Evolutionary conservation across 2,113 vertebrate genomes (phyloP).

Genomic region (Megaceryle torquata): DNA sequence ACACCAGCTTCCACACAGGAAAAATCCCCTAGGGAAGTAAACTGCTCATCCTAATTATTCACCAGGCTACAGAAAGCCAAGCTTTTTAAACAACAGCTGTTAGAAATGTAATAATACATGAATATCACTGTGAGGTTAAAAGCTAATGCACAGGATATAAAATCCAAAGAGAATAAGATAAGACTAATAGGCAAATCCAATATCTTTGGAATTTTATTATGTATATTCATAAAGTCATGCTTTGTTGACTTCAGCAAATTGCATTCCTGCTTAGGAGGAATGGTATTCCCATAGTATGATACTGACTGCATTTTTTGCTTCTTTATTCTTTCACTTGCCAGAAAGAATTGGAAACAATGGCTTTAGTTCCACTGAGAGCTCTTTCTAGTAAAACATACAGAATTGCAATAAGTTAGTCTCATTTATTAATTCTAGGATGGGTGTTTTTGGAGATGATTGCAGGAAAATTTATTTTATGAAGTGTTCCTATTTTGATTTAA

Average conservation of each 20-base stretch:
- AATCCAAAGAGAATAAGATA: not conserved
- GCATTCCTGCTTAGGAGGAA: not conserved
- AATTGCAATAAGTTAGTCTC: not conserved
- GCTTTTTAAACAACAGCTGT: not conserved
- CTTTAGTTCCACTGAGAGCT: not conserved
- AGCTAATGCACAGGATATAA: not conserved
- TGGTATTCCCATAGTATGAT: not conserved
- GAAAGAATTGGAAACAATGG: not conserved
- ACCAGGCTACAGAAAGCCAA: not conserved
- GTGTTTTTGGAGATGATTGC: not conserved
- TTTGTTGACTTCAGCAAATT: not conserved
- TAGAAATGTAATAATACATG: not conserved
- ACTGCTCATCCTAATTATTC: not conserved
- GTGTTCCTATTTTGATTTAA: not conserved
- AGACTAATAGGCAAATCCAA: not conserved
- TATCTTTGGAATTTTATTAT: not conserved
- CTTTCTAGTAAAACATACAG: not conserved
- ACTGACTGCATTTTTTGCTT: not conserved
- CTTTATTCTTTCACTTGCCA: not conserved
- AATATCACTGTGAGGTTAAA: not conserved
- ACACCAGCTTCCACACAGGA: not conserved
- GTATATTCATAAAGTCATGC: not conserved
- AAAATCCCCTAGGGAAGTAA: not conserved
- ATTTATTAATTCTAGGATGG: not conserved
- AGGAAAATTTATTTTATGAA: not conserved